Evolutionary conservation across 2,888 invertebrate genomes (phyloP).

Genomic region (Eilema griseolum): DNA sequence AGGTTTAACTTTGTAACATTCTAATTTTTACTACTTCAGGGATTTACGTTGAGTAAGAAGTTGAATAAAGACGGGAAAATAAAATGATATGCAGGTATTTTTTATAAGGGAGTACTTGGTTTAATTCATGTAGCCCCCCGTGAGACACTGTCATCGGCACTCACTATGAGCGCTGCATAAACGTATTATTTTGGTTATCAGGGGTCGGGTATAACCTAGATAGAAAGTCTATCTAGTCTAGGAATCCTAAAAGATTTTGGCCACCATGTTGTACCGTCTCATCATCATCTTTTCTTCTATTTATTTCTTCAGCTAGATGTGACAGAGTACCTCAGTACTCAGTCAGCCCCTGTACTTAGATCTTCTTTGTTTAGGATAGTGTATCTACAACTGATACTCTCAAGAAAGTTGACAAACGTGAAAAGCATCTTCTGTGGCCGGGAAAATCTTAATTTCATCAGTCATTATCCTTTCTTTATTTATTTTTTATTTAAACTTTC

Average conservation of each 20-base stretch:
- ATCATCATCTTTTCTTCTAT: no score
- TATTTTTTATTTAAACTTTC: no score
- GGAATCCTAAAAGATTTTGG: no score
- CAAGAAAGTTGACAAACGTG: no score
- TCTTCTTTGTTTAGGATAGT: no score
- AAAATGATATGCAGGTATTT: not conserved
- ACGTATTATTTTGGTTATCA: not conserved
- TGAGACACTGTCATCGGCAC: not conserved
- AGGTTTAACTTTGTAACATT: constrained; percentile 44
- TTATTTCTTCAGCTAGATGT: no score
- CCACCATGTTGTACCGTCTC: no score
- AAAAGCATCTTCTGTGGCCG: no score
- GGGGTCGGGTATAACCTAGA: not conserved
- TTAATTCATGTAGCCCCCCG: not conserved
- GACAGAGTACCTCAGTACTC: not conserved
- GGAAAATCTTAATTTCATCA: no score
- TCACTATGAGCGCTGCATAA: not conserved
- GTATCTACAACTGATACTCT: no score
- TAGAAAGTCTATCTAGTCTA: not conserved
- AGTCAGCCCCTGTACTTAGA: no score
- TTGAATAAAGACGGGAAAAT: constrained; percentile 3
- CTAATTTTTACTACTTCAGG: constrained; percentile 38
- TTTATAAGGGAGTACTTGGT: not conserved
- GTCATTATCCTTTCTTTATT: no score
- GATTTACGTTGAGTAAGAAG: constrained; percentile 31